A percentile compares a stretch with the other conserved stretches of the same genome.
These are phyloP conservation scores for Ranitomeya variabilis DNA, from an alignment of 2,113 vertebrate genomes.

Conservation along the genomic window DNA sequence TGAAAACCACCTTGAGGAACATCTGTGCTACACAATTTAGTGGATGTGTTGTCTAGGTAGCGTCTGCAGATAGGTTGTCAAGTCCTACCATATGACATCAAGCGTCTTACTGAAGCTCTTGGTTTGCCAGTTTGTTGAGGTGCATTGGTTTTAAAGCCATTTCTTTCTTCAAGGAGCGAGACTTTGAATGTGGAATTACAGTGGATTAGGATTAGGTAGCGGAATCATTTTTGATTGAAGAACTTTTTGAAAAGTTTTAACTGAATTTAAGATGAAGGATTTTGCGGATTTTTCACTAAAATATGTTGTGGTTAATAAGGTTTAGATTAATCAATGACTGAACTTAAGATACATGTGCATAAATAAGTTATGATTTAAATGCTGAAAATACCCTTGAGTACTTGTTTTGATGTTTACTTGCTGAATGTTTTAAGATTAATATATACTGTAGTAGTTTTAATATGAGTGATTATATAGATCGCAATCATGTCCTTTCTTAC, in stretches of 20 bases:
- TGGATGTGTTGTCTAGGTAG: conserved; percentile 12
- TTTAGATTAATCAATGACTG: conserved; percentile 59
- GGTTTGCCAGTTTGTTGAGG: neutral
- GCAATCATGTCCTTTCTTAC: neutral
- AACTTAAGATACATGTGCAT: conserved; percentile 27
- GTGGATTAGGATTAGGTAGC: conserved; percentile 17
- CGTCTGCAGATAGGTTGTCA: neutral
- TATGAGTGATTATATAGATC: conserved; percentile 18
- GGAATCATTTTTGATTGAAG: conserved; percentile 1
- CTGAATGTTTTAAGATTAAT: conserved; percentile 24
- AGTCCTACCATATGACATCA: neutral
- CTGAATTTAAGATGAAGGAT: conserved; percentile 61
- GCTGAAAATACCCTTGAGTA: neutral
- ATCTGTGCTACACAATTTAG: conserved; percentile 6
- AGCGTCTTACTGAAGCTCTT: conserved; percentile 24
- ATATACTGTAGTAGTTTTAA: conserved; percentile 20
- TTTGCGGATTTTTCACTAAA: conserved; percentile 65
- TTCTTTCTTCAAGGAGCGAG: conserved; percentile 28
- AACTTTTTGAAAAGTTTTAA: conserved; percentile 51
- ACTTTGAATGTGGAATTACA: conserved; percentile 3
- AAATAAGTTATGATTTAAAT: conserved; percentile 33
- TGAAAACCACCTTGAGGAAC: conserved; percentile 25
- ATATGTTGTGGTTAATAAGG: conserved; percentile 63
- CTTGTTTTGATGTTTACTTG: conserved; percentile 38
- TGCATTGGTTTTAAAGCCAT: conserved; percentile 50